Evolutionary conservation across 2,888 invertebrate genomes (phyloP), one percentile per base, ranked within the genome.

Genomic region (Drosophila borealis): DNA sequence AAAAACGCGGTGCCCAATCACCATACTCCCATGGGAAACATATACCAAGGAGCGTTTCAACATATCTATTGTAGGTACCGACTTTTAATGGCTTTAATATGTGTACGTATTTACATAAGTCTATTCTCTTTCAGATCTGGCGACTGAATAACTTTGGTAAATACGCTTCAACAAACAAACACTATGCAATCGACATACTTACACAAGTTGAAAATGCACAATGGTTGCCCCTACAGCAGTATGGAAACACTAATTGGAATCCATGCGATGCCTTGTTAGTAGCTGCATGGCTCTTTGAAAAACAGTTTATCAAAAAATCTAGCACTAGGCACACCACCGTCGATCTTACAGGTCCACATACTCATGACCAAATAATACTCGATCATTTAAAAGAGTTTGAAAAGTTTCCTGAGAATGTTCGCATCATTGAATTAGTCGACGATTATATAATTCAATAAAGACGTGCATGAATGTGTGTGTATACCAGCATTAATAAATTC

Each of bases 11-110:
- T 93, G 93, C 59, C 95, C 95, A 11, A 93, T 96, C 2, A 93
- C 93, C 53, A 90, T 96, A 25, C 89, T 96, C 6, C 95, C 96
- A 0, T 96, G 96, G 96, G 96, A 97, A 90, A 92, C 95, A 0
- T 94, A 94, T 76, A 80, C 93, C 25, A 90, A 91, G 41, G 89
- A 90, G 3, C 74, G 81, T n/a, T 89, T 91, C 44, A 69, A 80
- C 11, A 86, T 92, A 70, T 70, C 88, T 14, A 77, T 91, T 64
- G 92, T 92, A 78, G 87, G 84, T 80, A 14, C 1, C 8, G 6
- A 25, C 4, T n/a, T 39, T 4, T 4, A 42, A 14, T n/a, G 0
- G 8, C 2, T 41, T 9, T 33, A 13, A 5, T 4, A 9, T 29
- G 10, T 13, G 2, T n/a, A 29, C 29, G 8, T 29, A 46, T 19